Base-by-base conservation (phyloP, 2,797 vertebrate genomes). In the Pseudochaenichthys georgianus region DNA sequence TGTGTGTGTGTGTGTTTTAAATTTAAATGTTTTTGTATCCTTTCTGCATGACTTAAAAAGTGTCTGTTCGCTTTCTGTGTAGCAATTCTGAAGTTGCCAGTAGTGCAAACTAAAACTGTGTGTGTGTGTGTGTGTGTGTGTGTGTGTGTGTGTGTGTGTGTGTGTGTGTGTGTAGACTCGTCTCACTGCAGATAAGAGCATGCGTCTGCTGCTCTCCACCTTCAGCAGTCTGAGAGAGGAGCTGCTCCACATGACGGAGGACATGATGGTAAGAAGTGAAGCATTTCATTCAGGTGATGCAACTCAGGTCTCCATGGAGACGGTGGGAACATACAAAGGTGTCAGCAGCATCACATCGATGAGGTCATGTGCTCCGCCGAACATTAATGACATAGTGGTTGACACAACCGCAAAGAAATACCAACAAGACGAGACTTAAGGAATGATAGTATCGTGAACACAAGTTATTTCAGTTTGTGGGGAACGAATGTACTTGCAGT, bases 171-270 rank as follows among this genome's bases (percentile, higher is more conserved):
- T 41, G 16, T 19, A 2, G 98, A 99, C 97, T 77, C 96, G 98
- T 69, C 82, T 87, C 19, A 98, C 96, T 0, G 97, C 97, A 0
- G 97, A 98, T 79, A 99, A 96, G 83, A 98, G 96, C 80, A 93
- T 98, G 93, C 95, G 95, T 43, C 93, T 99, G 16, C 96, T 99
- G 80, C 92, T 99, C 59, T 94, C 96, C 82, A 99, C 98, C 10
- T 99, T 99, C 94, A 96, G 90, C 90, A 98, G 94, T 5, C 91
- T 99, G 71, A 95, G 96, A 5, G 97, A 99, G 79, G 98, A 99
- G 64, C 96, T 99, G 1, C 86, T 95, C 68, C 97, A 98, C 70
- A 92, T 99, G 93, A 96, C 98, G 43, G 95, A 97, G 4, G 97
- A 99, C 84, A 80, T 99, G 74, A 94, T 95, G 92, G 97, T 99